Base-by-base conservation (phyloP, 2,113 vertebrate species). In the Campylomormyrus numenius region DNA sequence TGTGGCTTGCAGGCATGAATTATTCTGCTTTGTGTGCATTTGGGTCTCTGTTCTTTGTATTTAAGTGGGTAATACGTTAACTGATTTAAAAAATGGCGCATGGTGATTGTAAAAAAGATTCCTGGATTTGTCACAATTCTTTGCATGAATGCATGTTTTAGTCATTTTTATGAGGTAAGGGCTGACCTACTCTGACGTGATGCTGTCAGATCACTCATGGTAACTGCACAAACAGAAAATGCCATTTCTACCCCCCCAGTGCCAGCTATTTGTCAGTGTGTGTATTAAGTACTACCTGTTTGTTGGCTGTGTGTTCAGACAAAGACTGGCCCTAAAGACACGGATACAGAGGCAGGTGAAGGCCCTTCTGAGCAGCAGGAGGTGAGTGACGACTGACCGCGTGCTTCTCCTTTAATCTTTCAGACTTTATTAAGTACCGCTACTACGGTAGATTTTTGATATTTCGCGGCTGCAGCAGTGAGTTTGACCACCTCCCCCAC, bases 301-400 rank as follows among this genome's bases (percentile, higher is more conserved):
- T 70, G 62, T 70, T 62, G 58, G 58, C 58, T 62, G 24, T 62
- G 58, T n/a, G 7, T 27, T 70, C 11, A 70, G 62, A 31, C n/a
- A 27, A 80, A 89, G 31, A 27, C 7, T 9, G 31, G 4, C 10
- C 10, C 48, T 15, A 48, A 49, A 11, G 70, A 19, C 27, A 9
- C 7, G 35, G 77, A 27, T 21, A 58, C 42, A 4, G 85, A 17
- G 0, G 91, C 46, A 3, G 93, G 90, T 0, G 95, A 95, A 46
- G 95, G 93, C 49, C 89, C 93, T 2, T 96, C 95, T 0, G 90
- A 92, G 46, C 93, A 94, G 90, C 89, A 92, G 9, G 94, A 94
- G 90, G 94, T 94, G 80, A 90, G 91, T 85, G 85, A 42, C 1
- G 1, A 21, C 10, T 24, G 5, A 7, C 53, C 42, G 31, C 17